phyloP scores from a whole-genome alignment of 2,888 invertebrate species.

The Aleiodes testaceus region DNA sequence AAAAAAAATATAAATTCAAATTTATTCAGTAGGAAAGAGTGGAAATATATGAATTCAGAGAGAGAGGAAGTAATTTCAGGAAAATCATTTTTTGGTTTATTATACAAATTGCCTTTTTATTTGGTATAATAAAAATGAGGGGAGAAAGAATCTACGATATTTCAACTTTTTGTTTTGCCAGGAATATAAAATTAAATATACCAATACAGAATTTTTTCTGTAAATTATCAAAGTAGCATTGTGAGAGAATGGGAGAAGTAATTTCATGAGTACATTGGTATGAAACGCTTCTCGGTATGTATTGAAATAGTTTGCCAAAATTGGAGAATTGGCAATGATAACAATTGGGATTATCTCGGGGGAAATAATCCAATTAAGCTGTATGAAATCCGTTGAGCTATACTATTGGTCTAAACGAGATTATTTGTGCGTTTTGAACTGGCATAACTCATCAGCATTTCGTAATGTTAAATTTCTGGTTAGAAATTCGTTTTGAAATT shows the following conservation, averaged over 20 bases:
- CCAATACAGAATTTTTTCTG: not conserved
- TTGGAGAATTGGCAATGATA: slow-evolving; percentile 34
- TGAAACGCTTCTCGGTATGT: not conserved
- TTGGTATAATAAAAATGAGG: too few species aligned
- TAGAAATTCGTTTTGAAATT: slow-evolving; percentile 30
- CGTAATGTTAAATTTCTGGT: slow-evolving; percentile 50
- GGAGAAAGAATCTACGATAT: too few species aligned
- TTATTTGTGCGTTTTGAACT: slow-evolving; percentile 35
- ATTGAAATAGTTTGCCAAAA: slow-evolving; percentile 13
- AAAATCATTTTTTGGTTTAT: too few species aligned
- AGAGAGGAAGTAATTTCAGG: too few species aligned
- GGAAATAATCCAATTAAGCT: slow-evolving; percentile 52
- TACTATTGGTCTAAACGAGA: slow-evolving; percentile 32
- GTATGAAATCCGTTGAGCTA: slow-evolving; percentile 41
- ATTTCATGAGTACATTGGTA: slow-evolving; percentile 26
- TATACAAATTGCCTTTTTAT: too few species aligned
- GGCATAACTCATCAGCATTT: slow-evolving; percentile 35
- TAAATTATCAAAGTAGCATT: not conserved
- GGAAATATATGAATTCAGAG: not conserved
- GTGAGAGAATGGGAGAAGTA: slow-evolving; percentile 2
- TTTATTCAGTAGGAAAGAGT: slow-evolving; percentile 4
- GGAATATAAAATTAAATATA: slow-evolving; percentile 1
- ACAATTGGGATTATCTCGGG: slow-evolving; percentile 55
- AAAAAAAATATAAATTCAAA: slow-evolving; percentile 16
- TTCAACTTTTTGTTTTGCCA: too few species aligned